Percentiles rank a stretch among this genome's conserved stretches.
Conservation (phyloP, 2,888 invertebrate species). For the Caenorhabditis afra region DNA sequence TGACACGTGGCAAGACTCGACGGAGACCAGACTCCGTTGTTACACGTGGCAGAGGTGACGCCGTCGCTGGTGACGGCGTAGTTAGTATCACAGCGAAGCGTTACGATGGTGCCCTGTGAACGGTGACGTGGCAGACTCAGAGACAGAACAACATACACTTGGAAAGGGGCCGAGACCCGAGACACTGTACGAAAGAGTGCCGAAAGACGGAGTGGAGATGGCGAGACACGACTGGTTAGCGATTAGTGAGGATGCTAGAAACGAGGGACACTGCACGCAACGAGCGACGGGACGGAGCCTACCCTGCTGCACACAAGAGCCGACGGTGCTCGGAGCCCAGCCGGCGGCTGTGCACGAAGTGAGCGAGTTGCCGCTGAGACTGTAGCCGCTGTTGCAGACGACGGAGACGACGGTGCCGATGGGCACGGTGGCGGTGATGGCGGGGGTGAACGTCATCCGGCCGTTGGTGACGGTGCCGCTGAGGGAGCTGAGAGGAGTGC, state of each 20-base stretch:
- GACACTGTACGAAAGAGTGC: conserved; percentile 36
- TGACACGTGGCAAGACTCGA: conserved; percentile 35
- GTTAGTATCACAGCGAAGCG: conserved; percentile 50
- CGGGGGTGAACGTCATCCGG: conserved; percentile 57
- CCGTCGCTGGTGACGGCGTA: conserved; percentile 18
- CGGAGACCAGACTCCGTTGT: conserved; percentile 54
- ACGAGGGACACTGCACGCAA: conserved; percentile 8
- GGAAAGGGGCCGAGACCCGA: conserved; percentile 12
- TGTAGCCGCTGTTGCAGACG: conserved; percentile 64
- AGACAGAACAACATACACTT: conserved; percentile 44
- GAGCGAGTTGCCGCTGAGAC: conserved; percentile 43
- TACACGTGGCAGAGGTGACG: conserved; percentile 52
- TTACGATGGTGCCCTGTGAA: conserved; percentile 53
- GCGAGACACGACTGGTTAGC: conserved; percentile 30
- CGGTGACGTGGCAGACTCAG: conserved; percentile 3
- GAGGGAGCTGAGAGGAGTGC: conserved; percentile 56
- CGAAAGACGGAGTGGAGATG: conserved; percentile 24
- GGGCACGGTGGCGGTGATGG: conserved; percentile 46
- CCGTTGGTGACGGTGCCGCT: conserved; percentile 58
- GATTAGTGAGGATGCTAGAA: conserved; percentile 16
- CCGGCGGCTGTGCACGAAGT: conserved; percentile 60
- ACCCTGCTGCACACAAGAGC: conserved; percentile 57
- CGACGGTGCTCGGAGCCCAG: conserved; percentile 62
- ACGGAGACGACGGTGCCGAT: conserved; percentile 67
- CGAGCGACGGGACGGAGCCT: background rate